These are phyloP conservation scores for Malurus splendens DNA, from an alignment of 2,797 vertebrate species.

Conservation along the genomic window DNA sequence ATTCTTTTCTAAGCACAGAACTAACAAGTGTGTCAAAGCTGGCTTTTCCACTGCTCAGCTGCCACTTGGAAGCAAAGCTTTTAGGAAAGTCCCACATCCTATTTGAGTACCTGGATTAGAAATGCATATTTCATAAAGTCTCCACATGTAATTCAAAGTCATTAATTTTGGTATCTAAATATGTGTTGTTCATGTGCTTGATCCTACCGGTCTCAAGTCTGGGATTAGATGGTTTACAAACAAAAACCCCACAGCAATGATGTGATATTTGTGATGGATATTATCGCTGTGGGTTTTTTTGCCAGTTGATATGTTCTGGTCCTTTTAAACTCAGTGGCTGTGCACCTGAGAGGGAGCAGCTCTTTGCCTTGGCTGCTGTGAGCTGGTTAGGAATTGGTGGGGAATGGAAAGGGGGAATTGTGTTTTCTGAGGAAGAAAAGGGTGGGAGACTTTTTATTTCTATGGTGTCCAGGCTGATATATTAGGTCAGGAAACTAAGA, in stretches of 20 bases:
- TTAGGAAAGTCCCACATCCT: neutral
- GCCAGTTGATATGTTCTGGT: neutral
- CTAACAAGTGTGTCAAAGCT: neutral
- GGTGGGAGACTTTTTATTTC: neutral
- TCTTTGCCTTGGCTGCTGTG: neutral
- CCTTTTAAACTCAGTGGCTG: neutral
- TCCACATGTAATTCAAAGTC: fast-evolving
- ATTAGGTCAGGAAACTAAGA: neutral
- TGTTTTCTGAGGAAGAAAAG: neutral
- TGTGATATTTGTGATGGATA: neutral
- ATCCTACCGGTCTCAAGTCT: neutral
- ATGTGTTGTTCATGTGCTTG: neutral
- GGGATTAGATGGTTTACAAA: neutral
- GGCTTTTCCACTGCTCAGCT: neutral
- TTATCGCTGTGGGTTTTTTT: neutral
- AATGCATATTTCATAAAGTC: neutral
- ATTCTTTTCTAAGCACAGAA: neutral
- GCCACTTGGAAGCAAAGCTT: neutral
- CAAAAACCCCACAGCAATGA: neutral
- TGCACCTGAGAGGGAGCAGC: fast-evolving
- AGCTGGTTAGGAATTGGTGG: neutral
- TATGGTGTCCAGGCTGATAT: neutral
- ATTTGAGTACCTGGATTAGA: neutral
- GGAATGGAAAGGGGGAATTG: fast-evolving
- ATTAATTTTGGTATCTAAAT: neutral